A percentile compares a stretch with the other conserved stretches of the same genome.
Conservation (phyloP, 2,797 vertebrate species). For the Graptemys geographica region DNA sequence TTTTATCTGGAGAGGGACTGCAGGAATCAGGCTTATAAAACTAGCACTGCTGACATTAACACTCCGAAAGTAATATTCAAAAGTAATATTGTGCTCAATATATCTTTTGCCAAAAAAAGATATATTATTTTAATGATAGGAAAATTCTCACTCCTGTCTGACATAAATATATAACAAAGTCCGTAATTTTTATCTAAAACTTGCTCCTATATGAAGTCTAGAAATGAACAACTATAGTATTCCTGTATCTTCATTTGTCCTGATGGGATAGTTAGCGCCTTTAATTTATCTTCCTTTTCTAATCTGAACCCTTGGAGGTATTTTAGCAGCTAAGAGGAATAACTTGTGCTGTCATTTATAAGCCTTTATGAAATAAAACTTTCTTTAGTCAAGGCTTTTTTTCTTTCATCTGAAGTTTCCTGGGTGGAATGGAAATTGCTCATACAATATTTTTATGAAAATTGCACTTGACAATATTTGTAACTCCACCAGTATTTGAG, state of each 20-base stretch:
- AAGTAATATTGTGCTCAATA: background rate
- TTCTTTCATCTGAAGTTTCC: background rate
- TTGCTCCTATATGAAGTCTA: background rate
- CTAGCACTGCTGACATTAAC: background rate
- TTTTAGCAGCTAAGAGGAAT: background rate
- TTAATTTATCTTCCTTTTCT: background rate
- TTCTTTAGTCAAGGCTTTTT: background rate
- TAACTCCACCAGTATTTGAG: background rate
- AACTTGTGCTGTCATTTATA: background rate
- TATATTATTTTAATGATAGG: background rate
- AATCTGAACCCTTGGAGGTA: accelerated
- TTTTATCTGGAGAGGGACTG: background rate
- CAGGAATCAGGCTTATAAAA: background rate
- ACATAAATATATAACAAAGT: background rate
- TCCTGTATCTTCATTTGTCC: background rate
- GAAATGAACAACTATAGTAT: background rate
- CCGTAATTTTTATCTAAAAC: background rate
- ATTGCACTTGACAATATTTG: background rate
- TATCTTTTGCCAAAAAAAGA: background rate
- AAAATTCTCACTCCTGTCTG: background rate
- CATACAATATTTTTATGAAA: background rate
- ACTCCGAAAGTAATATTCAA: background rate
- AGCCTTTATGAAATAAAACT: background rate
- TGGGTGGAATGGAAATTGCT: background rate
- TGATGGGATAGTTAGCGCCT: background rate